These are phyloP conservation scores for Danio jaintianensis DNA, from an alignment of 2,797 vertebrate species.

Conservation along the genomic window DNA sequence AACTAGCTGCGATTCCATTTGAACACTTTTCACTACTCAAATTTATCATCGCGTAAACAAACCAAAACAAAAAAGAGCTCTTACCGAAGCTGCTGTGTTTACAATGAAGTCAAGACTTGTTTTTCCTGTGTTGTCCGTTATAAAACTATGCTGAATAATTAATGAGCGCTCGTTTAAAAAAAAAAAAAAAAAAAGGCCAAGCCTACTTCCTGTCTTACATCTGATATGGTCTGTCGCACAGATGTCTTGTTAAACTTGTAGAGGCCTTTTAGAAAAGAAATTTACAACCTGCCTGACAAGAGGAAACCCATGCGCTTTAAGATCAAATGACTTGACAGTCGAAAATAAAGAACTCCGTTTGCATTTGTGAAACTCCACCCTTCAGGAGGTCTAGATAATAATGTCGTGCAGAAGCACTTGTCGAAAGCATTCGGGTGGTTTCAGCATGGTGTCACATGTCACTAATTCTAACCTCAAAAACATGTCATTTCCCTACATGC, in stretches of 20 bases:
- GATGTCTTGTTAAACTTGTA: background rate
- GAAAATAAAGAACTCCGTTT: background rate
- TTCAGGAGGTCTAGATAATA: background rate
- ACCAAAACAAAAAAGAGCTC: background rate
- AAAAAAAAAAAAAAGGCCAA: background rate
- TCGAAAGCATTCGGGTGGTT: background rate
- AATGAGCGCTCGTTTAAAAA: background rate
- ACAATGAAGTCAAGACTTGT: background rate
- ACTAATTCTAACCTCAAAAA: too few species aligned
- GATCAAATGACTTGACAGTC: background rate
- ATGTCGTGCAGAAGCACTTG: background rate
- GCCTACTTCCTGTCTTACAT: constrained; percentile 19
- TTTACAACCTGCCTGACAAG: background rate
- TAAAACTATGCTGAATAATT: background rate
- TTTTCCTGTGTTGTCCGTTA: background rate
- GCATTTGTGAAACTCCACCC: background rate
- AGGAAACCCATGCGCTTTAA: background rate
- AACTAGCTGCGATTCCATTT: background rate
- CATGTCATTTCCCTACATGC: too few species aligned
- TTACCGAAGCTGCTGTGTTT: background rate
- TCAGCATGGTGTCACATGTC: too few species aligned
- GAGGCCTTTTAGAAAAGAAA: background rate
- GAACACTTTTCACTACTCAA: too few species aligned
- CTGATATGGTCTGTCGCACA: background rate
- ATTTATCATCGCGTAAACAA: background rate